Conservation (phyloP, 2,888 invertebrate genomes). For the Epinotia demarniana region DNA sequence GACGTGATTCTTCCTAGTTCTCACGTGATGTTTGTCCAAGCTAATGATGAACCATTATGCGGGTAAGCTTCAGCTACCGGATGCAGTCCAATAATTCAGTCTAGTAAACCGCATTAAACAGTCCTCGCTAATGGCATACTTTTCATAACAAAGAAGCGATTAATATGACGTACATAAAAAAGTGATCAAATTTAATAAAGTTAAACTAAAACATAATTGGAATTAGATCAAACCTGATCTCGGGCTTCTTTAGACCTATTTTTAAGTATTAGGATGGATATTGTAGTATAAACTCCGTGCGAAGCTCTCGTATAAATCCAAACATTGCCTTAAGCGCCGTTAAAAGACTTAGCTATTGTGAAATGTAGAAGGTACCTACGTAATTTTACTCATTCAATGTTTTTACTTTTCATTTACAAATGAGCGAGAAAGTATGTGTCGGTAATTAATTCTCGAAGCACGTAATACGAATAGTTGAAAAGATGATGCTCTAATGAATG, state of each 20-base stretch:
- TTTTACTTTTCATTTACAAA: slow-evolving; percentile 9
- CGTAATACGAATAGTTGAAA: background rate
- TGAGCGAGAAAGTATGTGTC: background rate
- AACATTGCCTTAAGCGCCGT: background rate
- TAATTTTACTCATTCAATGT: slow-evolving; percentile 7
- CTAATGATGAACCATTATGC: slow-evolving; percentile 55
- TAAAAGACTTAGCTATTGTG: background rate
- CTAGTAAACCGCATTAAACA: background rate
- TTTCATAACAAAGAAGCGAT: background rate
- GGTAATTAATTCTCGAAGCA: background rate
- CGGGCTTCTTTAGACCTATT: background rate
- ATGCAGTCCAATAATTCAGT: slow-evolving; percentile 14
- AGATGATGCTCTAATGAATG: slow-evolving; percentile 14
- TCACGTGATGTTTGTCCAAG: slow-evolving; percentile 56
- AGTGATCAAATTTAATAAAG: too few relatives aligned
- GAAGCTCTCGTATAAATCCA: background rate
- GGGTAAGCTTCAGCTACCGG: slow-evolving; percentile 14
- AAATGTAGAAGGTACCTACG: background rate
- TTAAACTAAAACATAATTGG: too few relatives aligned
- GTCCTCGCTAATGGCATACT: background rate
- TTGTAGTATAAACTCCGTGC: background rate
- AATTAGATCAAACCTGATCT: too few relatives aligned
- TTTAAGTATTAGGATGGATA: background rate
- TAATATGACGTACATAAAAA: too few relatives aligned
- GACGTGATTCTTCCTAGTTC: slow-evolving; percentile 61